These are phyloP conservation scores for Andinoacara biseriatus DNA, from an alignment of 2,113 vertebrate species.

Conservation along the genomic window DNA sequence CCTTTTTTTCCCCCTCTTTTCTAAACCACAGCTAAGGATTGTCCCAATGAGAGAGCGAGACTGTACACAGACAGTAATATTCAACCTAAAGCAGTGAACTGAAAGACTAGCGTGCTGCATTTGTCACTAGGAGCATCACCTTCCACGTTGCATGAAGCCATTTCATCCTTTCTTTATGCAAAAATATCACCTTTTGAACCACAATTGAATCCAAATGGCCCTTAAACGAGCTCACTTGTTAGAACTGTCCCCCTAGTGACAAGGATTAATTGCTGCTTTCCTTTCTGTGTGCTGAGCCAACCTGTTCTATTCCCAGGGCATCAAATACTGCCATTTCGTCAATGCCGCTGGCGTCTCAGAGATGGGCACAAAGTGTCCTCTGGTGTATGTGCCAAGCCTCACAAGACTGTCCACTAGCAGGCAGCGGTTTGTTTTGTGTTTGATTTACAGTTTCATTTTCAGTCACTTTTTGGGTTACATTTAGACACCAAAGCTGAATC, in stretches of 20 bases:
- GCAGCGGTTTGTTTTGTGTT: background rate
- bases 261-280: background rate
- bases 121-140: background rate
- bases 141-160: background rate
- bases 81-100: background rate
- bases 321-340: slow-evolving; percentile 16
- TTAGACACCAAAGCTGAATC: background rate
- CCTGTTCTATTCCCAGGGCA: background rate
- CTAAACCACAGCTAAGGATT: background rate
- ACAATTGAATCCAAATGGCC: background rate
- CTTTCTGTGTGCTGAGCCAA: background rate
- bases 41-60: background rate
- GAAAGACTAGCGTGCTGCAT: background rate
- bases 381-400: background rate
- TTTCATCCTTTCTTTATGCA: background rate
- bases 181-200: slow-evolving; percentile 2
- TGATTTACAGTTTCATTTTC: background rate
- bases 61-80: background rate
- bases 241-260: background rate
- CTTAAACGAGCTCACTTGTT: background rate
- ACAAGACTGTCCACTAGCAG: background rate
- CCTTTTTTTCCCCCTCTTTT: background rate
- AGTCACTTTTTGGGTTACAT: background rate
- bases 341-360: background rate
- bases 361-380: background rate